phyloP scores from a whole-genome alignment of 2,113 vertebrate genomes.

The Atherinomorus stipes region DNA sequence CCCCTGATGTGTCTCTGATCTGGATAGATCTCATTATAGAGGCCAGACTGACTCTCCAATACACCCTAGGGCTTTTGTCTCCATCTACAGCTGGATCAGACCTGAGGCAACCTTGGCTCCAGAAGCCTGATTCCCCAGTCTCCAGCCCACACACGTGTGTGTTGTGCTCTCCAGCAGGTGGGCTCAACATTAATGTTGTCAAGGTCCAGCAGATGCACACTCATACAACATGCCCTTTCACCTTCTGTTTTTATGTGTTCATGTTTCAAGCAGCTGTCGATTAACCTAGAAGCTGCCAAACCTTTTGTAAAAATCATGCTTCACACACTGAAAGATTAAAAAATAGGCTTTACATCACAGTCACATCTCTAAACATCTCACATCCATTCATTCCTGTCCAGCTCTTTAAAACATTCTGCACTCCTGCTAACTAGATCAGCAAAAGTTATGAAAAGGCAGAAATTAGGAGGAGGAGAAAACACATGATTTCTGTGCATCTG shows the following conservation, averaged over 20 bases:
- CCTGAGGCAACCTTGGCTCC: constrained; percentile 53
- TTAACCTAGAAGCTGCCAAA: constrained; percentile 5
- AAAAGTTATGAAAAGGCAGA: constrained; percentile 66
- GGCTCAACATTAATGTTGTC: constrained; percentile 41
- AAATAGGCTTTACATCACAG: too few species aligned
- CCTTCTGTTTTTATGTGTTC: constrained; percentile 15
- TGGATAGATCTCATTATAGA: constrained; percentile 37
- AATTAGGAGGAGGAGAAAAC: constrained; percentile 77
- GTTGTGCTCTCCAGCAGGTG: constrained; percentile 64
- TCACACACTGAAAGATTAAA: background rate
- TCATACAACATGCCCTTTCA: constrained; percentile 35
- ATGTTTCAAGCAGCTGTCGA: constrained; percentile 2
- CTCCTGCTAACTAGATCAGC: constrained; percentile 31
- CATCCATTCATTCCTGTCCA: background rate
- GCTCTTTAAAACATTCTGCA: background rate
- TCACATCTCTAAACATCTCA: background rate
- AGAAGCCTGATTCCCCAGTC: constrained; percentile 50
- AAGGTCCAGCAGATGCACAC: constrained; percentile 24
- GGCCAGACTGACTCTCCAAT: constrained; percentile 45
- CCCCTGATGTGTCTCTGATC: constrained; percentile 39
- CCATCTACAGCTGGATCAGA: constrained; percentile 49
- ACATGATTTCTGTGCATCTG: constrained; percentile 65
- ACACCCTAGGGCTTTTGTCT: constrained; percentile 45
- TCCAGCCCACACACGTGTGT: constrained; percentile 57
- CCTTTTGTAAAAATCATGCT: background rate